phyloP scores from a whole-genome alignment of 2,888 invertebrate genomes.

The Allophyes oxyacanthae region DNA sequence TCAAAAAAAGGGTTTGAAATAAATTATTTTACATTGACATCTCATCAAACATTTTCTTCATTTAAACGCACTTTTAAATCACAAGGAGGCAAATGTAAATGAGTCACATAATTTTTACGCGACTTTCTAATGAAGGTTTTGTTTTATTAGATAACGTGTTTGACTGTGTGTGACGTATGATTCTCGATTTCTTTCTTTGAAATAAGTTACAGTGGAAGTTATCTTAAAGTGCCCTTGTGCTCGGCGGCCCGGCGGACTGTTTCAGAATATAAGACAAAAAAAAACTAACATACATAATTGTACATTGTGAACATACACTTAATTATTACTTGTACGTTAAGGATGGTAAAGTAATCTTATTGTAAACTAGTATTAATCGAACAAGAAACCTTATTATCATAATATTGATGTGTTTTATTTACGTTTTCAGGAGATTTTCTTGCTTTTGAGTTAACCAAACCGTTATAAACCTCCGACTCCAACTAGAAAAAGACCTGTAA shows the following conservation, averaged over 20 bases:
- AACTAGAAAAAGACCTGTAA: too few species aligned
- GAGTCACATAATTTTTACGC: conserved; percentile 6
- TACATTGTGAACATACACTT: conserved; percentile 89
- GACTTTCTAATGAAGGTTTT: conserved; percentile 14
- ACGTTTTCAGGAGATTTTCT: neutral
- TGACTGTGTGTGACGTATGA: conserved; percentile 59
- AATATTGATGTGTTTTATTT: conserved; percentile 84
- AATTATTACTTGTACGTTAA: conserved; percentile 83
- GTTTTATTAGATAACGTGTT: conserved; percentile 62
- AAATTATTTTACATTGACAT: too few species aligned
- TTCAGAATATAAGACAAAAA: conserved; percentile 84
- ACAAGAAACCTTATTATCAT: conserved; percentile 90
- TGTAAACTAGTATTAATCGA: conserved; percentile 88
- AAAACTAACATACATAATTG: conserved; percentile 84
- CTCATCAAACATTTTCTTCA: too few species aligned
- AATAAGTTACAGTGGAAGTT: conserved; percentile 69
- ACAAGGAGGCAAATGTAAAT: too few species aligned
- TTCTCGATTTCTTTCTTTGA: conserved; percentile 70
- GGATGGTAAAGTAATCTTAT: conserved; percentile 87
- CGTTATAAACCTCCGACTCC: too few species aligned
- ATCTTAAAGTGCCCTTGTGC: conserved; percentile 86
- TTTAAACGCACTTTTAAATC: too few species aligned
- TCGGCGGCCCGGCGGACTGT: conserved; percentile 85
- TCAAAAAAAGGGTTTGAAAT: too few species aligned
- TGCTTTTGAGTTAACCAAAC: neutral